Conservation (phyloP, 2,113 vertebrate genomes). For the Cettia cetti region DNA sequence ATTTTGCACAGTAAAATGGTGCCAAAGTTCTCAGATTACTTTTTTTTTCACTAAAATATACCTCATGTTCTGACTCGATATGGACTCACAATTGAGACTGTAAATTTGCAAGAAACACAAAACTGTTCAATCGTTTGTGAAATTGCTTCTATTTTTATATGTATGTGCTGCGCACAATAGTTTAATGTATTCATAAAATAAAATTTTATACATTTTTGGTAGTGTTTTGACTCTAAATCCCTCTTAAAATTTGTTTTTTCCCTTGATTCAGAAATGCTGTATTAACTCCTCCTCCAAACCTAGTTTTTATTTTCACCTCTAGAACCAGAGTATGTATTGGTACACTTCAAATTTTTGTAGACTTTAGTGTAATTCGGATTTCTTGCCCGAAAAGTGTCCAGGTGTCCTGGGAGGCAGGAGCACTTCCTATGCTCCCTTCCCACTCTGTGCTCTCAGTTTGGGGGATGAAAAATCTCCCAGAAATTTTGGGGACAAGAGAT, state of each 20-base stretch:
- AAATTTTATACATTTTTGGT: conserved; percentile 83
- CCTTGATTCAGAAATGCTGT: not conserved
- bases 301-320: not conserved
- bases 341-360: not conserved
- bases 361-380: not conserved
- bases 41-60: conserved; percentile 75
- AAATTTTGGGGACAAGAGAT: not conserved
- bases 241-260: conserved; percentile 20
- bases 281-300: not conserved
- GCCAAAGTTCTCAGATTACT: conserved; percentile 64
- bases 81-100: conserved; percentile 81
- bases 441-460: too few species aligned
- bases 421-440: not conserved
- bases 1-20: conserved; percentile 78
- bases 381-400: not conserved
- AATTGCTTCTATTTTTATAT: conserved; percentile 93
- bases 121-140: conserved; percentile 83
- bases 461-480: not conserved
- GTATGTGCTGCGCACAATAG: conserved; percentile 96
- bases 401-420: not conserved
- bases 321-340: not conserved
- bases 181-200: conserved; percentile 85
- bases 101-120: conserved; percentile 82
- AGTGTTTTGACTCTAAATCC: conserved; percentile 52
- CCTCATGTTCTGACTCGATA: conserved; percentile 86